phyloP scores from a whole-genome alignment of 2,797 vertebrate species.

The Thamnophis elegans region DNA sequence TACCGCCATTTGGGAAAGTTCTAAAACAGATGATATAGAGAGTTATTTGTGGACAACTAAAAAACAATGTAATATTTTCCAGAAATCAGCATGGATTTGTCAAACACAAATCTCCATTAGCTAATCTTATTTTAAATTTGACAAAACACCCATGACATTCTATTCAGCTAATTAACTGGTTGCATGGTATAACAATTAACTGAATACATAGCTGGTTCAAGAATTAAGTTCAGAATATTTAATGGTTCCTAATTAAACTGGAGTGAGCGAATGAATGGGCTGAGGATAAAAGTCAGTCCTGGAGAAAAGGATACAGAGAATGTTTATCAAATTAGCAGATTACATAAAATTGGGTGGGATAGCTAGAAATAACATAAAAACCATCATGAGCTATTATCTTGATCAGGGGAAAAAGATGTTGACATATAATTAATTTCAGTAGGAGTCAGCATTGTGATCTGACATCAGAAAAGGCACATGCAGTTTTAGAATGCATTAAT shows the following conservation, averaged over 20 bases:
- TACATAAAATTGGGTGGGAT: not conserved
- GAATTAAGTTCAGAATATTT: not conserved
- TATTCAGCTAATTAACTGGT: not conserved
- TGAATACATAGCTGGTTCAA: not conserved
- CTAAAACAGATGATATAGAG: not conserved
- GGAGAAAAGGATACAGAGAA: not conserved
- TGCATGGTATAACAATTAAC: not conserved
- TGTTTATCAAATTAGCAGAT: not conserved
- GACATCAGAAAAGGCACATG: not conserved
- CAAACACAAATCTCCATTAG: not conserved
- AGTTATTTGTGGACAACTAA: not conserved
- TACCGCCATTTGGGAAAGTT: not conserved
- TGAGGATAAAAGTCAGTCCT: not conserved
- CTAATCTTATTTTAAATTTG: not conserved
- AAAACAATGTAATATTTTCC: not conserved
- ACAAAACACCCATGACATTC: not conserved
- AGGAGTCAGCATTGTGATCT: not conserved
- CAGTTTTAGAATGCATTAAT: not conserved
- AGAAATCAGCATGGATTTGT: not conserved
- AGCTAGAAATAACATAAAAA: not conserved
- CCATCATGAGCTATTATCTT: not conserved
- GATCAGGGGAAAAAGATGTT: not conserved
- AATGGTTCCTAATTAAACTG: not conserved
- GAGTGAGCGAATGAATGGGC: not conserved
- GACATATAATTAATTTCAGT: not conserved